phyloP scores from a whole-genome alignment of 1,140 invertebrate species.

The Helicorthomorpha holstii region DNA sequence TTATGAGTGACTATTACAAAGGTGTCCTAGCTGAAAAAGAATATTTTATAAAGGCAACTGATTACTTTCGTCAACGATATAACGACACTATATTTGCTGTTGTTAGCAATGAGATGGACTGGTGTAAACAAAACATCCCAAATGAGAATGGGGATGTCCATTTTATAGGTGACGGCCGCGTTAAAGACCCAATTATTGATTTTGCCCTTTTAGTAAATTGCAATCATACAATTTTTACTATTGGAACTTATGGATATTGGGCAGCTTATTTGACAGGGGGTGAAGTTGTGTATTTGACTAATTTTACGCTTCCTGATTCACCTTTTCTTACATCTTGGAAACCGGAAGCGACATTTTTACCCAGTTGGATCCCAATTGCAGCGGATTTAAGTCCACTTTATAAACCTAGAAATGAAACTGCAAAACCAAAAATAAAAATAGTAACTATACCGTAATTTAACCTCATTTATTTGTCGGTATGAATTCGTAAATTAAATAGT shows the following conservation, averaged over 20 bases:
- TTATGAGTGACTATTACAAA: slow-evolving; percentile 25
- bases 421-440: too few relatives aligned
- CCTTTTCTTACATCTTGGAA: too few relatives aligned
- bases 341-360: too few relatives aligned
- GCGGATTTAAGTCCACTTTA: too few relatives aligned
- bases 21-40: slow-evolving; percentile 11
- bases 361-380: too few relatives aligned
- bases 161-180: slow-evolving; percentile 28
- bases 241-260: slow-evolving; percentile 27
- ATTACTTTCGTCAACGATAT: slow-evolving; percentile 33
- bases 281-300: too few relatives aligned
- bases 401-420: too few relatives aligned
- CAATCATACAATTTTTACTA: slow-evolving; percentile 22
- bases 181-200: slow-evolving; percentile 13
- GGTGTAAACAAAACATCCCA: slow-evolving; percentile 30
- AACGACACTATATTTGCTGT: slow-evolving; percentile 33
- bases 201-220: slow-evolving; percentile 20
- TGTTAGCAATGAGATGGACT: slow-evolving; percentile 40
- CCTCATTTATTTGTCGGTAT: too few relatives aligned
- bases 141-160: slow-evolving; percentile 25
- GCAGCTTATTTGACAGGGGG: too few relatives aligned
- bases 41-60: slow-evolving; percentile 38
- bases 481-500: too few relatives aligned
- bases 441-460: too few relatives aligned
- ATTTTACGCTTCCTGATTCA: too few relatives aligned